phyloP scores from a whole-genome alignment of 2,888 invertebrate species.

The Hirtodrosophila alboralis region DNA sequence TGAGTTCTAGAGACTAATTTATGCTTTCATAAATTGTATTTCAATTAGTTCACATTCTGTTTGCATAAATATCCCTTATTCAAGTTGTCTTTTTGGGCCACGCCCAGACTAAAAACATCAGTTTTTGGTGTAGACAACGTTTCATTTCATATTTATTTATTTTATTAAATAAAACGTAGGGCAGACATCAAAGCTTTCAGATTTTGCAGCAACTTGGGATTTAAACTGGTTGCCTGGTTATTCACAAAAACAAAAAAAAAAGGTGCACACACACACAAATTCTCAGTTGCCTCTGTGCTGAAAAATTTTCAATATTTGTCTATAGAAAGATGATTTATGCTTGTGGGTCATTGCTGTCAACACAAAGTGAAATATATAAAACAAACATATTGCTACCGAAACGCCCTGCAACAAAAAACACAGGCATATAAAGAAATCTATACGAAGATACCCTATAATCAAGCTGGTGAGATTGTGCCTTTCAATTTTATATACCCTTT shows the following conservation, averaged over 20 bases:
- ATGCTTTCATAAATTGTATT: constrained; percentile 63
- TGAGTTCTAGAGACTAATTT: constrained; percentile 46
- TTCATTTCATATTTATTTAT: constrained; percentile 28
- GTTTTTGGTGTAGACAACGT: constrained; percentile 7
- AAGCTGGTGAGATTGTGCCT: neutral
- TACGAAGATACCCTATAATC: constrained; percentile 19
- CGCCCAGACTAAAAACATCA: neutral
- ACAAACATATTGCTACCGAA: constrained; percentile 61
- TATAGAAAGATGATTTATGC: constrained; percentile 78
- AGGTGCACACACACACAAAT: constrained; percentile 1
- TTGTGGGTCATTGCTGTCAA: constrained; percentile 82
- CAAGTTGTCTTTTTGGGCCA: constrained; percentile 1
- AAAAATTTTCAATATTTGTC: constrained; percentile 58
- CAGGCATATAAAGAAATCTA: neutral
- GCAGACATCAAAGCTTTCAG: constrained; percentile 30
- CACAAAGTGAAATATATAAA: constrained; percentile 66
- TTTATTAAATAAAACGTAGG: constrained; percentile 28
- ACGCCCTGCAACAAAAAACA: constrained; percentile 5
- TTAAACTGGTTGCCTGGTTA: constrained; percentile 14
- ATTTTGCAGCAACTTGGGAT: constrained; percentile 23
- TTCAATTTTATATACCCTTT: no score
- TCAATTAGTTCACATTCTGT: constrained; percentile 43
- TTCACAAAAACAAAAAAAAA: no score
- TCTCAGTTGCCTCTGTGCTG: constrained; percentile 25
- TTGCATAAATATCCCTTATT: neutral